Percentiles rank a stretch among this genome's conserved stretches.
Evolutionary conservation across 1,140 invertebrate species (phyloP).

Genomic region (Tachypleus tridentatus): DNA sequence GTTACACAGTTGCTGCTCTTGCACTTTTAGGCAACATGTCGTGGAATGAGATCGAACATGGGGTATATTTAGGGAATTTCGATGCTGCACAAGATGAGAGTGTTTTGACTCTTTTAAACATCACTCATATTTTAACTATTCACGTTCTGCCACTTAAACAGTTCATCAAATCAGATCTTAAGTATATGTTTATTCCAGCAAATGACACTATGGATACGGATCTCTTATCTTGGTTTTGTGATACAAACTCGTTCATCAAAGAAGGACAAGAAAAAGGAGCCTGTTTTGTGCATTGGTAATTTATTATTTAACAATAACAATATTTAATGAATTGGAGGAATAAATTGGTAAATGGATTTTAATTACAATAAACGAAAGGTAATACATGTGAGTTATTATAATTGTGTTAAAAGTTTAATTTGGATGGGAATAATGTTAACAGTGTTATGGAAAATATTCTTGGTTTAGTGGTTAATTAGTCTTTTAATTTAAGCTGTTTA

Average conservation of each 20-base stretch:
- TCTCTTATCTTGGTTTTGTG: constrained; percentile 45
- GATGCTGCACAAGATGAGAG: constrained; percentile 13
- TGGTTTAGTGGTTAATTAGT: too few species aligned
- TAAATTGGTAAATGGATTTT: too few species aligned
- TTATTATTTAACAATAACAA: constrained; percentile 25
- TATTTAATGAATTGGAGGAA: too few species aligned
- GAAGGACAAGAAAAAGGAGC: constrained; percentile 58
- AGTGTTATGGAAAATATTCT: too few species aligned
- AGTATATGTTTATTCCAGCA: constrained; percentile 19
- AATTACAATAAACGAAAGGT: too few species aligned
- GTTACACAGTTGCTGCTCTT: too few species aligned
- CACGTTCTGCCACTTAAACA: constrained; percentile 16
- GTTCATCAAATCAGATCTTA: constrained; percentile 10
- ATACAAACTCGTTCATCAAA: constrained; percentile 67
- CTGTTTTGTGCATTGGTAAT: constrained; percentile 34
- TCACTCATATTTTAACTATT: constrained; percentile 17
- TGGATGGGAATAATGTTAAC: too few species aligned
- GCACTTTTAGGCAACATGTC: too few species aligned
- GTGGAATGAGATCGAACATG: constrained; percentile 16
- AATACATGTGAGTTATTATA: too few species aligned
- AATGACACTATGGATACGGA: constrained; percentile 59
- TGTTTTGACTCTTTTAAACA: constrained; percentile 10
- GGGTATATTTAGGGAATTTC: constrained; percentile 14
- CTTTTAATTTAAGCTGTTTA: too few species aligned
- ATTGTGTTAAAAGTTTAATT: too few species aligned